These are phyloP conservation scores for Pteronura brasiliensis DNA, from an alignment of 2,113 vertebrate genomes.

Conservation along the genomic window DNA sequence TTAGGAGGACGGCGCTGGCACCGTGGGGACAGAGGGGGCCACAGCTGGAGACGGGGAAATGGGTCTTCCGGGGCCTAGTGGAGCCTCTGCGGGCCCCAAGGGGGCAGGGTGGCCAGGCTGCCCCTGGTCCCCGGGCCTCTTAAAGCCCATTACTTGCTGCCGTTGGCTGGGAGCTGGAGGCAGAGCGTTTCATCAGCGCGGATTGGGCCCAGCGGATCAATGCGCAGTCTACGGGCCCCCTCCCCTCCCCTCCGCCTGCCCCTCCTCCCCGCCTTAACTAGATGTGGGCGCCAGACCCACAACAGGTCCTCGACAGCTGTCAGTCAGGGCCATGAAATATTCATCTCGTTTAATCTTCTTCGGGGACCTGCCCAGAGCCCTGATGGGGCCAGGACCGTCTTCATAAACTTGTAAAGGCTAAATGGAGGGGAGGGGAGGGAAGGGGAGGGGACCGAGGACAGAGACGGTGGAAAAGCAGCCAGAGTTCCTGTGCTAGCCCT, in stretches of 20 bases:
- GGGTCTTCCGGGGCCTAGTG: slow-evolving; percentile 75
- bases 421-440: not conserved
- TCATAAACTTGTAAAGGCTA: slow-evolving; percentile 72
- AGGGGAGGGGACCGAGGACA: not conserved
- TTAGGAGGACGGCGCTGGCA: slow-evolving; percentile 39
- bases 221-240: slow-evolving; percentile 67
- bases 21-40: slow-evolving; percentile 30
- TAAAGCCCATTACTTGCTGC: slow-evolving; percentile 81
- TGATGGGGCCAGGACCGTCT: slow-evolving; percentile 74
- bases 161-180: slow-evolving; percentile 60
- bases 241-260: not conserved
- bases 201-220: slow-evolving; percentile 78
- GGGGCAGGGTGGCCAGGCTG: slow-evolving; percentile 24
- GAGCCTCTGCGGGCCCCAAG: slow-evolving; percentile 57
- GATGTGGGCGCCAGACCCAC: slow-evolving; percentile 84
- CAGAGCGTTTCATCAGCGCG: slow-evolving; percentile 53
- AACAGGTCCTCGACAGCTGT: slow-evolving; percentile 83
- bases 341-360: slow-evolving; percentile 83
- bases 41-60: slow-evolving; percentile 74
- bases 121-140: slow-evolving; percentile 66
- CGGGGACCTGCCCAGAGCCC: slow-evolving; percentile 78
- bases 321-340: slow-evolving; percentile 88
- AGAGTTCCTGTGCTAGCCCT: not conserved
- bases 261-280: slow-evolving; percentile 70
- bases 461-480: not conserved